These are phyloP conservation scores for Diploptera punctata DNA, from an alignment of 2,888 invertebrate genomes.

Conservation along the genomic window DNA sequence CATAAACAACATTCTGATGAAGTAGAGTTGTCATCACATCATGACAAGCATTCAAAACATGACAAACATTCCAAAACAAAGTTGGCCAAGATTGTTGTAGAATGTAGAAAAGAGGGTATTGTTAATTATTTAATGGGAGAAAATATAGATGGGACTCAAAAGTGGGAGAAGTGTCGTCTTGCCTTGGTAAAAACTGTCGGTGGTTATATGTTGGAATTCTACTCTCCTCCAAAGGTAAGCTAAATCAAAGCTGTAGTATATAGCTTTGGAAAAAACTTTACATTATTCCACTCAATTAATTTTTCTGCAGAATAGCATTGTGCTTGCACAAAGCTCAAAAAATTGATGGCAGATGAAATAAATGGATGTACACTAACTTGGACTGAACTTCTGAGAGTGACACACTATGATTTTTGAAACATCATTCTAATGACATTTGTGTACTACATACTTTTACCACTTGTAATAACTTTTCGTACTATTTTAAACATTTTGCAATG, in stretches of 20 bases:
- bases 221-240: slow-evolving; percentile 87
- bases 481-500: too few species aligned
- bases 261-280: too few species aligned
- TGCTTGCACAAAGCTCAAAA: too few species aligned
- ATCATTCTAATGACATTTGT: too few species aligned
- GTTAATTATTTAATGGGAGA: slow-evolving; percentile 94
- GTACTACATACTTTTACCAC: too few species aligned
- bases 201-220: slow-evolving; percentile 95
- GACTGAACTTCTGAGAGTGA: too few species aligned
- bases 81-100: slow-evolving; percentile 89
- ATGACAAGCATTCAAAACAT: slow-evolving; percentile 52
- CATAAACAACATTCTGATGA: slow-evolving; percentile 93
- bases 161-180: slow-evolving; percentile 94
- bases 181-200: slow-evolving; percentile 92
- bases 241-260: neutral
- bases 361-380: too few species aligned
- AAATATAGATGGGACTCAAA: slow-evolving; percentile 85
- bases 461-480: too few species aligned
- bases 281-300: too few species aligned
- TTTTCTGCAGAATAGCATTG: neutral
- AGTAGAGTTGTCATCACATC: slow-evolving; percentile 66
- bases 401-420: too few species aligned
- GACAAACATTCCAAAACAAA: slow-evolving; percentile 83
- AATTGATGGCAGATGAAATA: too few species aligned
- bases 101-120: slow-evolving; percentile 91